Evolutionary conservation across 2,113 vertebrate genomes (phyloP).

Genomic region (Lepus europaeus): DNA sequence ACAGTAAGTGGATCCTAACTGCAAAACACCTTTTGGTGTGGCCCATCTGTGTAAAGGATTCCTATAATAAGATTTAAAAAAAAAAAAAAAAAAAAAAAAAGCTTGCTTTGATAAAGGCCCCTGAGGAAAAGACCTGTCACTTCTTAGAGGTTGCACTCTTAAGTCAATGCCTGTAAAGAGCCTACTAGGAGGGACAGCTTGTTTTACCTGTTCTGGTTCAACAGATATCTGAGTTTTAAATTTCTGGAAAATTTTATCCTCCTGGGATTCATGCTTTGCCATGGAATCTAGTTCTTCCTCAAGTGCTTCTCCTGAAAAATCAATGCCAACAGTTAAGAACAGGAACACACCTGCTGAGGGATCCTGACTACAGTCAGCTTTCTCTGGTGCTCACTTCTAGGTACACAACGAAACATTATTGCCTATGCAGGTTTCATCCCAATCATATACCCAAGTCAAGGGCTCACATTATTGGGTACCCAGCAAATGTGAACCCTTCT

Average conservation of each 20-base stretch:
- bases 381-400: not conserved
- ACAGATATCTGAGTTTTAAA: constrained; percentile 92
- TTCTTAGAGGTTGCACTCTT: not conserved
- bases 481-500: not conserved
- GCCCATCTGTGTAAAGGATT: not conserved
- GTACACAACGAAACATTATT: not conserved
- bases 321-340: not conserved
- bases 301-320: constrained; percentile 77
- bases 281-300: constrained; percentile 92
- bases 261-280: constrained; percentile 94
- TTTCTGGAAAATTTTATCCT: constrained; percentile 91
- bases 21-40: not conserved
- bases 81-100: not conserved
- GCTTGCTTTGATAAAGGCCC: not conserved
- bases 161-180: not conserved
- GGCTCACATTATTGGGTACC: not conserved
- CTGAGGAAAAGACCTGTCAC: not conserved
- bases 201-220: constrained; percentile 95
- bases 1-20: not conserved
- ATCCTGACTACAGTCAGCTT: not conserved
- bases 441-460: not conserved
- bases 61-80: not conserved
- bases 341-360: not conserved
- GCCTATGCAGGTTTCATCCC: not conserved
- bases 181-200: not conserved